Evolutionary conservation across 2,888 invertebrate genomes (phyloP).

Genomic region (Eudasyphora cyanicolor): DNA sequence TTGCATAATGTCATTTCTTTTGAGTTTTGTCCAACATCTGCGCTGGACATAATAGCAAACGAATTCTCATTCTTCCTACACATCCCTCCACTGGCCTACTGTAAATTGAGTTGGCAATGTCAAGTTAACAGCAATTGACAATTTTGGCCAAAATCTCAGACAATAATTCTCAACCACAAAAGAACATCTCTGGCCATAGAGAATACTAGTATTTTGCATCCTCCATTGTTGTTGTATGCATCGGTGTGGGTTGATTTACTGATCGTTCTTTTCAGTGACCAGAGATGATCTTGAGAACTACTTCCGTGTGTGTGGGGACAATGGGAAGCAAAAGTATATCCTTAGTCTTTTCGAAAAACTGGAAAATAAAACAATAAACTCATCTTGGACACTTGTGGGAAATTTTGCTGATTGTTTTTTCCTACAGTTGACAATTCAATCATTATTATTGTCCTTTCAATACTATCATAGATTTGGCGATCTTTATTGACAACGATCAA

Average conservation of each 20-base stretch:
- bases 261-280: not conserved
- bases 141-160: not conserved
- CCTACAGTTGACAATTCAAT: constrained; percentile 1
- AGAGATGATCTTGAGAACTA: constrained; percentile 48
- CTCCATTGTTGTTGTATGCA: too few relatives aligned
- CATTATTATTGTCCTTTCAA: not conserved
- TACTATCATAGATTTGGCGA: constrained; percentile 43
- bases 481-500: constrained; percentile 44
- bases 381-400: constrained; percentile 62
- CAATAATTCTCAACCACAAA: constrained; percentile 46
- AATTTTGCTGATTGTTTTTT: constrained; percentile 31
- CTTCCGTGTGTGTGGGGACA: constrained; percentile 47
- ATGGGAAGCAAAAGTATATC: constrained; percentile 19
- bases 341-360: not conserved
- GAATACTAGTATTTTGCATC: not conserved
- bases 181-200: constrained; percentile 37
- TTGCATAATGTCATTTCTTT: constrained; percentile 59
- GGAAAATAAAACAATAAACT: not conserved
- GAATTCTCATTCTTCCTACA: not conserved
- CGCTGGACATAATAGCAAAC: constrained; percentile 13
- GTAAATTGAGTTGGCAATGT: constrained; percentile 61
- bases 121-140: constrained; percentile 58
- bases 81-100: not conserved
- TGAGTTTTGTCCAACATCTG: constrained; percentile 28
- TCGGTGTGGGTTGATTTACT: constrained; percentile 31